phyloP scores from a whole-genome alignment of 2,113 vertebrate genomes.

The Trichechus manatus region DNA sequence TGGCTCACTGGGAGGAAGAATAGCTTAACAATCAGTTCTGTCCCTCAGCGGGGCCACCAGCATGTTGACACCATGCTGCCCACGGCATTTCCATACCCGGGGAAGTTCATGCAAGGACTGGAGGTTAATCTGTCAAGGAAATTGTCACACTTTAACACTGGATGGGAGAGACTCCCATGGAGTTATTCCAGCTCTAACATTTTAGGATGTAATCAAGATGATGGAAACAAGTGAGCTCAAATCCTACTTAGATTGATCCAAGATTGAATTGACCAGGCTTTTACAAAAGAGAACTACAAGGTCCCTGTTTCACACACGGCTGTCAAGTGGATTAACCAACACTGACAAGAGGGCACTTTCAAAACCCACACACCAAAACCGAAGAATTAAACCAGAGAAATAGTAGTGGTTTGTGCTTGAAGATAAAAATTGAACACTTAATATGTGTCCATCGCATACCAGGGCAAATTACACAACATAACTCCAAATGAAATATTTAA shows the following conservation, averaged over 20 bases:
- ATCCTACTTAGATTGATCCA: neutral
- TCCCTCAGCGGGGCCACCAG: neutral
- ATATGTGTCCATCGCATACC: conserved; percentile 38
- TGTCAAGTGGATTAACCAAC: neutral
- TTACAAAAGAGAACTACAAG: neutral
- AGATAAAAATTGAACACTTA: conserved; percentile 60
- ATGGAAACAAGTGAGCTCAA: neutral
- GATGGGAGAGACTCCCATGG: neutral
- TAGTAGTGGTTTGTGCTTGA: neutral
- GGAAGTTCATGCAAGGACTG: rapidly evolving
- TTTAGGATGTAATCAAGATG: neutral
- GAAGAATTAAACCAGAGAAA: conserved; percentile 38
- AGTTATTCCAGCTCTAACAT: neutral
- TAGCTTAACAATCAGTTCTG: rapidly evolving
- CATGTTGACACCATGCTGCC: rapidly evolving
- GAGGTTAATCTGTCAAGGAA: neutral
- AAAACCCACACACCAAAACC: conserved; percentile 34
- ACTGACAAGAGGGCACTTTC: neutral
- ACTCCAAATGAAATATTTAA: conserved; percentile 76
- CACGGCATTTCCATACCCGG: rapidly evolving
- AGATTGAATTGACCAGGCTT: neutral
- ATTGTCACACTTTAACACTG: rapidly evolving
- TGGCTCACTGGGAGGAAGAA: neutral
- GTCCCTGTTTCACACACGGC: neutral
- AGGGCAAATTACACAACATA: conserved; percentile 69